Conservation (phyloP, 2,113 vertebrate species). For the Gavia stellata region DNA sequence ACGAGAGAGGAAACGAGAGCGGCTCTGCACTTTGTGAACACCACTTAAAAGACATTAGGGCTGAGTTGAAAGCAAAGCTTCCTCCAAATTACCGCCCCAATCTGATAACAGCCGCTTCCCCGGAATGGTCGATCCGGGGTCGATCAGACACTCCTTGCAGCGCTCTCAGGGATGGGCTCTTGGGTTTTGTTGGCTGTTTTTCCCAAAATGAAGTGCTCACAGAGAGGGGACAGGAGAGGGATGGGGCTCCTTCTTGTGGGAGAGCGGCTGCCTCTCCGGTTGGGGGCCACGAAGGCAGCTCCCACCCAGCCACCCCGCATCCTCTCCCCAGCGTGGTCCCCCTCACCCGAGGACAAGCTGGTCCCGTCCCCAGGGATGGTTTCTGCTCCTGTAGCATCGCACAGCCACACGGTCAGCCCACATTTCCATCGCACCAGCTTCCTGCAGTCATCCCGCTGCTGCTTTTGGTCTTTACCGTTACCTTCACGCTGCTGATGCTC, state of each 20-base stretch:
- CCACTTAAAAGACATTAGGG: neutral
- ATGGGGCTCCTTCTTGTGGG: neutral
- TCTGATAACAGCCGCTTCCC: neutral
- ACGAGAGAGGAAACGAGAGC: neutral
- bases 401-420: fast-evolving
- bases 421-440: neutral
- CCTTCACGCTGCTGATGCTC: neutral
- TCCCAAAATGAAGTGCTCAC: neutral
- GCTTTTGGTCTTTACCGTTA: neutral
- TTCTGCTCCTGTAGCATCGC: neutral
- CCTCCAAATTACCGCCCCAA: neutral
- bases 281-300: neutral
- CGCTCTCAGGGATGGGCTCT: neutral
- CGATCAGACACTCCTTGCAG: neutral
- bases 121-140: fast-evolving
- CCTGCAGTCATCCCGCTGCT: neutral
- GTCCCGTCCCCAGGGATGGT: neutral
- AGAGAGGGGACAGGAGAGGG: neutral
- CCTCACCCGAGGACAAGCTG: neutral
- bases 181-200: neutral
- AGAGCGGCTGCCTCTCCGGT: neutral
- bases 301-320: neutral
- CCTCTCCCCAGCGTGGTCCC: fast-evolving
- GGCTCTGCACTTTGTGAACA: neutral
- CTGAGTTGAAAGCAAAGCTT: neutral